phyloP scores from a whole-genome alignment of 2,113 vertebrate genomes.

The Engystomops pustulosus region DNA sequence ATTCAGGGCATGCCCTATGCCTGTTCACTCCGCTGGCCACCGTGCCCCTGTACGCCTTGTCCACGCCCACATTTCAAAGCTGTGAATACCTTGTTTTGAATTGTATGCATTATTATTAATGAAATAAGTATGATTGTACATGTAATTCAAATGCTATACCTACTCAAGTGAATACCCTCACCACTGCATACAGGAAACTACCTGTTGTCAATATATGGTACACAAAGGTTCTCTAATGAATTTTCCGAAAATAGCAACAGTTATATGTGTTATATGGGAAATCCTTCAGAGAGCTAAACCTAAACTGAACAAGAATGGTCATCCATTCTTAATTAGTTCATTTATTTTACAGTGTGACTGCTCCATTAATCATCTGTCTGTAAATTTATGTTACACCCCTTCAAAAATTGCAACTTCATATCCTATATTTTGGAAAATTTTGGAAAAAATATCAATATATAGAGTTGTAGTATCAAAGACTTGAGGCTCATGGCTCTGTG shows the following conservation, averaged over 20 bases:
- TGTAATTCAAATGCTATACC: not conserved
- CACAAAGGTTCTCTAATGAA: not conserved
- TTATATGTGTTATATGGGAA: not conserved
- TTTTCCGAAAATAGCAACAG: not conserved
- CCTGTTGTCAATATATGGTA: not conserved
- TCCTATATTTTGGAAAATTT: no score
- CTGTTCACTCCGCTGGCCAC: no score
- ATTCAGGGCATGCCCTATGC: no score
- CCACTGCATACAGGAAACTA: not conserved
- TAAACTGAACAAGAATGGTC: conserved; percentile 22
- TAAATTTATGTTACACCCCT: not conserved
- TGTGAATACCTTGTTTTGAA: no score
- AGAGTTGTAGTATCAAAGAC: no score
- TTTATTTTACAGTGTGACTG: conserved; percentile 50
- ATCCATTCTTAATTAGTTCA: conserved; percentile 52
- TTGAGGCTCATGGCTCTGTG: no score
- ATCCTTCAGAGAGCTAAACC: conserved; percentile 21
- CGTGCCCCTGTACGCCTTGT: no score
- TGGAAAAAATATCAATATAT: no score
- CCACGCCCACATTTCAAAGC: no score
- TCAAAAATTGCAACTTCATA: not conserved
- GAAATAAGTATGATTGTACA: not conserved
- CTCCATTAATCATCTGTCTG: not conserved
- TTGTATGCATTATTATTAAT: no score
- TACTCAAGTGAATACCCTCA: not conserved